A percentile compares a stretch with the other conserved stretches of the same genome.
phyloP scores from a whole-genome alignment of 35 echinoderm and acorn worm species.

The Eucidaris tribuloides region DNA sequence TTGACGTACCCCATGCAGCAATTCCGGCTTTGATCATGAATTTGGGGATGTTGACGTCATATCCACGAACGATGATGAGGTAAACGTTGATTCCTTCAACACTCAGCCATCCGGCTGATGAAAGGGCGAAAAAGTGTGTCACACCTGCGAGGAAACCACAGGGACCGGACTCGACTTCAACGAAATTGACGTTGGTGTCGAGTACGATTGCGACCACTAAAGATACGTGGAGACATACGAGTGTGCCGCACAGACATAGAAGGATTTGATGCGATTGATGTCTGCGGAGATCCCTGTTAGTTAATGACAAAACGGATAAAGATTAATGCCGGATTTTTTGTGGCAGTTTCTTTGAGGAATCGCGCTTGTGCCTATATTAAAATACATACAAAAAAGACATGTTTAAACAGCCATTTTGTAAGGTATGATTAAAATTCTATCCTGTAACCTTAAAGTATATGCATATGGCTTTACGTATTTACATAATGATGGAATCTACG shows the following conservation, averaged over 20 bases:
- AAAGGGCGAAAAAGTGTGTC: slow-evolving; percentile 58
- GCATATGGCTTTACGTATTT: too few species aligned
- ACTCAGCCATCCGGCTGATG: slow-evolving; percentile 55
- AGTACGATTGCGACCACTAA: background rate
- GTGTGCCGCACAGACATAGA: background rate
- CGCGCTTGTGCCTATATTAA: too few species aligned
- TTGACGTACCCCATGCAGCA: slow-evolving; percentile 65
- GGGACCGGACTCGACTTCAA: background rate
- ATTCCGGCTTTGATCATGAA: slow-evolving; percentile 61
- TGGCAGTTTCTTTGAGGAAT: too few species aligned
- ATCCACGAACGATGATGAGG: slow-evolving; percentile 50
- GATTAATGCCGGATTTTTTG: too few species aligned
- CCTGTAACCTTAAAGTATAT: too few species aligned
- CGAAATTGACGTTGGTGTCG: background rate
- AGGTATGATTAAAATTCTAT: too few species aligned
- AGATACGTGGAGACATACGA: slow-evolving; percentile 20
- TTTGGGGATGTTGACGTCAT: slow-evolving; percentile 20
- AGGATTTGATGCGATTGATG: slow-evolving; percentile 8
- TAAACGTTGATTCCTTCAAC: slow-evolving; percentile 65
- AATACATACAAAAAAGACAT: too few species aligned
- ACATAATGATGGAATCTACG: too few species aligned
- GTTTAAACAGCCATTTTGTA: too few species aligned
- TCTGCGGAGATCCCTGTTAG: background rate
- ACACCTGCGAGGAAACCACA: slow-evolving; percentile 43
- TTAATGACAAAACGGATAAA: too few species aligned